Evolutionary conservation across 2,888 invertebrate genomes (phyloP).

Genomic region (Amblyjoppa fuscipennis): DNA sequence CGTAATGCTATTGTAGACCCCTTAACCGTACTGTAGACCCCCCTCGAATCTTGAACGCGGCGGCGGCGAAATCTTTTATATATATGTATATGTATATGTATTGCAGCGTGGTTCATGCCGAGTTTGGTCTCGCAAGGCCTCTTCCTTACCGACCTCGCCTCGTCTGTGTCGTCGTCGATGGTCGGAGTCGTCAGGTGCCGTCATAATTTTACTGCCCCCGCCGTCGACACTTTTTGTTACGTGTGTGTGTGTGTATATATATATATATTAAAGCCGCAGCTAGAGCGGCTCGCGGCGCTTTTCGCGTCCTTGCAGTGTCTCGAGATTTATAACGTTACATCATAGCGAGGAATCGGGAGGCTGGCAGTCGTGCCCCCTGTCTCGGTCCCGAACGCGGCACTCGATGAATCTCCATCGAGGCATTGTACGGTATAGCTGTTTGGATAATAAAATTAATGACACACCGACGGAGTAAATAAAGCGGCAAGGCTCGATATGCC

Average conservation of each 20-base stretch:
- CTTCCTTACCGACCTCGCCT: slow-evolving; percentile 38
- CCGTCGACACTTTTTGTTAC: slow-evolving; percentile 32
- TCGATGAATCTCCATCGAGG: slow-evolving; percentile 18
- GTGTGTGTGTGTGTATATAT: slow-evolving; percentile 7
- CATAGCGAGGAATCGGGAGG: slow-evolving; percentile 55
- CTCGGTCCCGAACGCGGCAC: slow-evolving; percentile 28
- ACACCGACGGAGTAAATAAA: neutral
- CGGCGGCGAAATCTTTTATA: neutral
- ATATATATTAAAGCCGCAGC: neutral
- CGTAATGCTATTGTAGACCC: too few species aligned
- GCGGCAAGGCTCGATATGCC: neutral
- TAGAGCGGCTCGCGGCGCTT: neutral
- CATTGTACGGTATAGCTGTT: neutral
- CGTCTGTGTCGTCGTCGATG: slow-evolving; percentile 31
- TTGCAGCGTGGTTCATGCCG: slow-evolving; percentile 4
- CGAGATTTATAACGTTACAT: slow-evolving; percentile 49
- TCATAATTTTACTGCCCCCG: slow-evolving; percentile 55
- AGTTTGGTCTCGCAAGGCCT: slow-evolving; percentile 48
- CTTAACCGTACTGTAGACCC: too few species aligned
- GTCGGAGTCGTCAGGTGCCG: slow-evolving; percentile 45
- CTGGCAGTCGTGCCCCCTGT: slow-evolving; percentile 44
- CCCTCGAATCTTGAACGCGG: too few species aligned
- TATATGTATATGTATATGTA: neutral
- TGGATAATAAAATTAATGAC: neutral
- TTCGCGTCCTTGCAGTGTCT: slow-evolving; percentile 23